Conservation (phyloP, 2,113 vertebrate species). For the Apteryx owenii region DNA sequence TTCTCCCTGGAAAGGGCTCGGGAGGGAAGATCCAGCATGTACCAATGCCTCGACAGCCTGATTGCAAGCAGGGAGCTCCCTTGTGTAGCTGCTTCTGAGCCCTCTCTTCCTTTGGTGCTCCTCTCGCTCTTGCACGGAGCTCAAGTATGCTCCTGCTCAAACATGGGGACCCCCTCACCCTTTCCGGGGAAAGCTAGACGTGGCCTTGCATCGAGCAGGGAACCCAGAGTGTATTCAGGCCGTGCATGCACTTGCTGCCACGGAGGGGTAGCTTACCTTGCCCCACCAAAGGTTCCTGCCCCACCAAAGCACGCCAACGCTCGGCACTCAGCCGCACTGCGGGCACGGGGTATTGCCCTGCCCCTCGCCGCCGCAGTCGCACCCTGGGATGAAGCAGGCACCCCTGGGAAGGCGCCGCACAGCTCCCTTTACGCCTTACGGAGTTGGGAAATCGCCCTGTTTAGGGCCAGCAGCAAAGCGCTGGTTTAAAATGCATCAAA, state of each 20-base stretch:
- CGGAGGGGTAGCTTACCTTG: too few species aligned
- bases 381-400: fast-evolving
- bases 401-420: neutral
- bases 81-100: neutral
- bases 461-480: too few species aligned
- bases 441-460: neutral
- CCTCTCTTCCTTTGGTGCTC: neutral
- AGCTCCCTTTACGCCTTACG: neutral
- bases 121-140: neutral
- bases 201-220: too few species aligned
- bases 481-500: neutral
- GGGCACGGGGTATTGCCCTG: neutral
- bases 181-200: too few species aligned
- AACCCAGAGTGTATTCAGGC: too few species aligned
- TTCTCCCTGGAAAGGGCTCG: neutral
- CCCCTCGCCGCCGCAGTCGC: fast-evolving
- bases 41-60: neutral
- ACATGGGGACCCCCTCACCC: too few species aligned
- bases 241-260: too few species aligned
- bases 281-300: too few species aligned
- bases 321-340: neutral
- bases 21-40: neutral
- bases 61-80: neutral
- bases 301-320: neutral
- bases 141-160: neutral